Evolutionary conservation across 2,113 vertebrate species (phyloP).

Genomic region (mouse (Mus musculus)): DNA sequence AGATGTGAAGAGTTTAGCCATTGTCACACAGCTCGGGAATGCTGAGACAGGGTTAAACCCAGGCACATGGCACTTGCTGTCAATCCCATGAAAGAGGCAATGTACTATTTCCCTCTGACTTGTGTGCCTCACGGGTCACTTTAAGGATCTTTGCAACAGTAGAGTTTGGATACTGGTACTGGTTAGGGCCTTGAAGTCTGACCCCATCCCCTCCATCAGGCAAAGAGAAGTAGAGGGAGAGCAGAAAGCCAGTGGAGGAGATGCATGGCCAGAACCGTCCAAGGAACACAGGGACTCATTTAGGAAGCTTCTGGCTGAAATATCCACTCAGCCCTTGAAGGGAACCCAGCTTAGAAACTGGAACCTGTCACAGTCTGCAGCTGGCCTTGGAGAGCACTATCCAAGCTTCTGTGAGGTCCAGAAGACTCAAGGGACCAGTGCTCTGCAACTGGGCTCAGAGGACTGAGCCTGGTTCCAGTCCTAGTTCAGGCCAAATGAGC

Average conservation of each 20-base stretch:
- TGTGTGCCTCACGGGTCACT: not conserved
- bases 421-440: not conserved
- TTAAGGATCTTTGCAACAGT: slow-evolving; percentile 19
- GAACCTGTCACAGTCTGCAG: not conserved
- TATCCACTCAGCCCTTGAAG: not conserved
- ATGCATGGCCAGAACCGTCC: not conserved
- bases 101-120: not conserved
- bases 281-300: not conserved
- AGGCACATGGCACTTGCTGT: not conserved
- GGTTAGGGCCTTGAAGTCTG: not conserved
- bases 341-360: not conserved
- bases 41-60: not conserved
- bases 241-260: not conserved
- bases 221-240: not conserved
- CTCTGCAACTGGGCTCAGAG: not conserved
- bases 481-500: not conserved
- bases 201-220: not conserved
- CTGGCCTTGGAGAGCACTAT: not conserved
- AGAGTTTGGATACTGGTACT: not conserved
- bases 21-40: not conserved
- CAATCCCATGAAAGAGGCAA: too few species aligned
- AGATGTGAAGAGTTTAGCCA: not conserved
- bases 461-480: not conserved
- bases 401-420: slow-evolving; percentile 38
- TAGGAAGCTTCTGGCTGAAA: not conserved